Evolutionary conservation across 2,113 vertebrate genomes (phyloP), one percentile per base, ranked within the genome.

Genomic region (Limanda limanda): DNA sequence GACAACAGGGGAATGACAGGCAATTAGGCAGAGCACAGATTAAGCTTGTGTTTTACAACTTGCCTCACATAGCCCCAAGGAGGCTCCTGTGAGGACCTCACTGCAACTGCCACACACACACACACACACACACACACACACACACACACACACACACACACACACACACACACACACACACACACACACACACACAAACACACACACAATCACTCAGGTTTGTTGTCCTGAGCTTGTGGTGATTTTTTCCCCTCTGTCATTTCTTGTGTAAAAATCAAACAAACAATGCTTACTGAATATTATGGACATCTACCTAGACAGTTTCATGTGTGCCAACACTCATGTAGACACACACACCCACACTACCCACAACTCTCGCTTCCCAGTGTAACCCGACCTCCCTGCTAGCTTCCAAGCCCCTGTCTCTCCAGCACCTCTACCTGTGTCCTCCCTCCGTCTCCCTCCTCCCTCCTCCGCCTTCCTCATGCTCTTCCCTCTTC

Each of bases 361-460:
- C 31, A 31, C 31, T 31, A 40, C 63, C 37, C 24, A 21, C 42
- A 64, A 37, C 74, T 68, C 74, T 75, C 61, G 68, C 78, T 75
- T 78, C 71, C 74, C 69, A 51, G 69, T 95, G 96, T 96, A 97
- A 97, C 92, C 93, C 88, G 95, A 95, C 94, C 96, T 95, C 82
- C 72, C 78, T 65, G 71, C 78, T 76, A 90, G 83, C 81, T 81
- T 90, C 87, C 83, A 73, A 93, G 89, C 92, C 92, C 84, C 85
- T 79, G 78, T 87, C 70, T 88, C 78, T 89, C 71, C 54, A 25
- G 52, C 87, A 91, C 84, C 93, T 93, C 94, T 93, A 95, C 94
- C 95, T 95, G 93, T 91, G 90, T 91, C 90, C 92, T 94, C 91
- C 94, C 93, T 93, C 90, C 37, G 74, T 68, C 76, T 88, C 90